A percentile compares a stretch with the other conserved stretches of the same genome.
Conservation (phyloP, 2,797 vertebrate genomes). For the Hirundo rustica region DNA sequence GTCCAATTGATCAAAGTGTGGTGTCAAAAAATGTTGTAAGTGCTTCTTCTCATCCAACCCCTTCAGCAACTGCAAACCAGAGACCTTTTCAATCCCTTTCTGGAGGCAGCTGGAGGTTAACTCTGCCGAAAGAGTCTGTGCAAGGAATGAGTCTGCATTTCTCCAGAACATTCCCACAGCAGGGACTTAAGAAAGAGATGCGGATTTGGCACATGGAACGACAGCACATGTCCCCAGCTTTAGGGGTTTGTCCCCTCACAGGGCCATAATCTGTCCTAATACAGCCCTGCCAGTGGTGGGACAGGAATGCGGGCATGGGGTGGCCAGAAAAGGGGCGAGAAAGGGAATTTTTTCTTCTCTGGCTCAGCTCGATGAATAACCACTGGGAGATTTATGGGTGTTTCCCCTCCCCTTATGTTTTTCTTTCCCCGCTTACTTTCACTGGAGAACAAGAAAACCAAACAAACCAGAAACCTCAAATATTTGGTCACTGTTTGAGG, state of each 20-base stretch:
- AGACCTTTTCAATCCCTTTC: conserved; percentile 48
- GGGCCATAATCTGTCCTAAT: not conserved
- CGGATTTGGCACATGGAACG: fast-evolving
- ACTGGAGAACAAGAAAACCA: not conserved
- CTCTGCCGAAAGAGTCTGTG: not conserved
- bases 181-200: not conserved
- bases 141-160: conserved; percentile 28
- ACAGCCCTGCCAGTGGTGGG: not conserved
- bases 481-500: not conserved
- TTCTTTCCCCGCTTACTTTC: not conserved
- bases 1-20: conserved; percentile 77
- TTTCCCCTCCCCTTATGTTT: not conserved
- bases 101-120: not conserved
- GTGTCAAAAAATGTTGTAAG: conserved; percentile 75
- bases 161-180: not conserved
- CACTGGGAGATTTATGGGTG: not conserved
- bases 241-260: fast-evolving
- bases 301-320: not conserved
- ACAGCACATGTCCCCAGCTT: not conserved
- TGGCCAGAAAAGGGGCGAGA: not conserved
- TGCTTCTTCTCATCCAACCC: conserved; percentile 65
- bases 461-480: not conserved
- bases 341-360: not conserved
- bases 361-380: not conserved
- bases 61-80: conserved; percentile 22